Evolutionary conservation across 2,797 vertebrate species (phyloP), one percentile per base, ranked within the genome.

Genomic region (Bufotes viridis): DNA sequence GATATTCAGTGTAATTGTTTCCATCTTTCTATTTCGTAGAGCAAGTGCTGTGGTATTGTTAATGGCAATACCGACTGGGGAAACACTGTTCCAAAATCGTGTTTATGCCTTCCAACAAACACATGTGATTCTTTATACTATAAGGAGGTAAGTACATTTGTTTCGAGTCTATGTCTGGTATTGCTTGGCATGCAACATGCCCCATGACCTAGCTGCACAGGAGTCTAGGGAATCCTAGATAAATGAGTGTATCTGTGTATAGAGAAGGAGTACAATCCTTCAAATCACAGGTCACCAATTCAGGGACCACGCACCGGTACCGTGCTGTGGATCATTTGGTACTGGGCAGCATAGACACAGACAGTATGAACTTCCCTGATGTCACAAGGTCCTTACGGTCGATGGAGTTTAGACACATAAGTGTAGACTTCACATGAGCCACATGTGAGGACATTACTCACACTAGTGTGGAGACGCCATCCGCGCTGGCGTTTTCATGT

Each of bases 11-110:
- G 1, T 24, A 78, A 78, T 55, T 12, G 24, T 55, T 63, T 91
- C 78, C 17, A 58, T 61, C 4, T 20, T 34, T 69, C 26, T 92
- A 81, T 60, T 84, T 81, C 88, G 88, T 92, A 96, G 95, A 63
- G 88, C 15, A 63, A 93, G 12, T 96, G 95, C 42, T 96, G 95
- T 10, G 95, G 95, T 82, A 84, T 95, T 85, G 0, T 90, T 14
- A 1, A 89, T 0, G 94, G 95, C 74, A 0, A 55, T 89, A 0
- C 0, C 14, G 95, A 96, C n/a, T 96, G 94, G 95, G 93, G 92
- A 87, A 0, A 0, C 0, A 93, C 90, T 81, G 58, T 88, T 86
- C 82, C 90, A 49, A 0, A n/a, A 7, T 90, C 90, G 4, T 90
- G 90, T 75, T 0, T 0, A 0, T 90, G 90, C n/a, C 15, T 0